Conservation (phyloP, 2,113 vertebrate genomes). For the Gadus chalcogrammus region DNA sequence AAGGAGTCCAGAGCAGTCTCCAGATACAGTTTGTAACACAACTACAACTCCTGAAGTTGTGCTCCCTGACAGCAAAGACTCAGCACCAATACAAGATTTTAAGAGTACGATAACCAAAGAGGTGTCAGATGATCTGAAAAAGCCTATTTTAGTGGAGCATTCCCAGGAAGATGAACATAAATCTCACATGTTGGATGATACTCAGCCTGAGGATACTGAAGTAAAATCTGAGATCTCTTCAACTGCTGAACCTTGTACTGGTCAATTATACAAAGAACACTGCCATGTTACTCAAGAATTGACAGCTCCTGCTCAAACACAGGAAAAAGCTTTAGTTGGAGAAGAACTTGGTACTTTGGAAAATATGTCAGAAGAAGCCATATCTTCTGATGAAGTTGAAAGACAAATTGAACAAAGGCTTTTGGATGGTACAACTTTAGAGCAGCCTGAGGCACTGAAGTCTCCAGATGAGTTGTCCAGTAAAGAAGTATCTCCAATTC, state of each 20-base stretch:
- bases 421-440: slow-evolving; percentile 9
- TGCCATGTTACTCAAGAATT: slow-evolving; percentile 9
- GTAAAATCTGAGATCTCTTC: neutral
- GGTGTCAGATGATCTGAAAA: slow-evolving; percentile 25
- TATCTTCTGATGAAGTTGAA: neutral
- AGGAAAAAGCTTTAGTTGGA: neutral
- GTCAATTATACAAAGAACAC: neutral
- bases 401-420: slow-evolving; percentile 8
- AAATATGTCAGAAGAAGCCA: neutral
- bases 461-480: neutral
- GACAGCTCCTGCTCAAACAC: neutral
- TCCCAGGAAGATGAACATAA: slow-evolving; percentile 15
- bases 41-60: neutral
- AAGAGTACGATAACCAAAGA: slow-evolving; percentile 2
- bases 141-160: neutral
- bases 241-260: neutral
- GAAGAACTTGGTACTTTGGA: slow-evolving; percentile 7
- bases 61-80: slow-evolving; percentile 15
- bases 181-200: neutral
- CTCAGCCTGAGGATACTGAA: neutral
- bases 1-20: slow-evolving; percentile 12
- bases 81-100: slow-evolving; percentile 15
- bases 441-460: neutral
- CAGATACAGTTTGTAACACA: slow-evolving; percentile 22
- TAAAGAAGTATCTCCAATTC: slow-evolving; percentile 6